phyloP scores from a whole-genome alignment of 2,113 vertebrate genomes.

The Agapornis roseicollis region DNA sequence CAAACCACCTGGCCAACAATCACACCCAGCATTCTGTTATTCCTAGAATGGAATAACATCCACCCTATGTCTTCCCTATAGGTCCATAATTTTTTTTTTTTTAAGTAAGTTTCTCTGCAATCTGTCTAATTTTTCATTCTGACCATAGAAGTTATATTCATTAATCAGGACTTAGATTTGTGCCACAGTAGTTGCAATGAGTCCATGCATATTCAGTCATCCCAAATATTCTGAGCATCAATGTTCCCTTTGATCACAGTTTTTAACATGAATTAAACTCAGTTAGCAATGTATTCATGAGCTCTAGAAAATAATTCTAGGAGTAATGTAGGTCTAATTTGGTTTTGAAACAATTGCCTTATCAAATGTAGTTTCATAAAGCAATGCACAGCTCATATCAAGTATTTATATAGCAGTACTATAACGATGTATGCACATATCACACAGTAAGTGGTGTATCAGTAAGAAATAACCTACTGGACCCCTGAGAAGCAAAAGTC shows the following conservation, averaged over 20 bases:
- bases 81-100: not conserved
- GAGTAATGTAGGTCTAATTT: not conserved
- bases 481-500: not conserved
- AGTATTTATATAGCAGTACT: not conserved
- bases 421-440: not conserved
- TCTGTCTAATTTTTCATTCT: not conserved
- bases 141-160: not conserved
- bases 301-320: not conserved
- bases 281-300: not conserved
- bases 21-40: not conserved
- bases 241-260: not conserved
- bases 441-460: not conserved
- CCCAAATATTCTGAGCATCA: not conserved
- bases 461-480: not conserved
- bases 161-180: not conserved
- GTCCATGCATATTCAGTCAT: not conserved
- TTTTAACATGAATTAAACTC: not conserved
- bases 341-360: not conserved
- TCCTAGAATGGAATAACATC: not conserved
- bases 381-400: not conserved
- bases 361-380: not conserved
- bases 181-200: not conserved
- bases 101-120: not conserved
- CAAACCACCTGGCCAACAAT: not conserved
- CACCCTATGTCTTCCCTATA: not conserved